Evolutionary conservation across 2,113 vertebrate species (phyloP), one percentile per base, ranked within the genome.

Genomic region (Thamnophis sirtalis): DNA sequence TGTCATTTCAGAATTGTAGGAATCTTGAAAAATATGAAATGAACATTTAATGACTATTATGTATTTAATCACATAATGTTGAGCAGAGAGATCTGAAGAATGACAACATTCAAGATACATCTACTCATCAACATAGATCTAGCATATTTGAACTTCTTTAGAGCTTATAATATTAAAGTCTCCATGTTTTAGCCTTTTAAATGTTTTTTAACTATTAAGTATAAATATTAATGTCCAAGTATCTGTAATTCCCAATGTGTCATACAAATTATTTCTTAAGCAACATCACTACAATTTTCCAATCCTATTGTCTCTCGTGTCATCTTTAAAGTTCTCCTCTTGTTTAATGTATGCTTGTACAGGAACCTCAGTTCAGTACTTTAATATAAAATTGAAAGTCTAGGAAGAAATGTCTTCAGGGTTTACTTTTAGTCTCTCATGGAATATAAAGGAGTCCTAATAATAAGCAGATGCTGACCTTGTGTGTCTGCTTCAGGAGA

Each of bases 381-480:
- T 92, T 73, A 73, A 80, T 55, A 38, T 26, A 84, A 22, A 92
- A 55, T 84, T 88, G 53, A 49, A 58, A 89, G 26, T 58, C 5
- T 7, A 88, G 38, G 38, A 56, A 55, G 53, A 89, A 50, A 9
- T 58, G 9, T 58, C 91, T 58, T 84, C 87, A 89, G 33, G 63
- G 19, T n/a, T 54, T 53, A 33, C 15, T 54, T 87, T 88, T 60
- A 60, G 15, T 84, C 43, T 53, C 87, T 84, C 26, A 1, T 88
- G 54, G 84, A 60, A 63, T 24, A 73, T 28, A 92, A 88, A 88
- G 53, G 26, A 92, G 10, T 88, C 50, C 48, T 84, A 55, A 88
- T 50, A 49, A 43, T 89, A 55, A 84, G 63, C 28, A 56, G 87
- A 58, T 88, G 86, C 91, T 92, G 60, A 88, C 63, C 86, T 48